Base-by-base conservation (phyloP, 2,797 vertebrate species). In the Rhodeus uyekii region DNA sequence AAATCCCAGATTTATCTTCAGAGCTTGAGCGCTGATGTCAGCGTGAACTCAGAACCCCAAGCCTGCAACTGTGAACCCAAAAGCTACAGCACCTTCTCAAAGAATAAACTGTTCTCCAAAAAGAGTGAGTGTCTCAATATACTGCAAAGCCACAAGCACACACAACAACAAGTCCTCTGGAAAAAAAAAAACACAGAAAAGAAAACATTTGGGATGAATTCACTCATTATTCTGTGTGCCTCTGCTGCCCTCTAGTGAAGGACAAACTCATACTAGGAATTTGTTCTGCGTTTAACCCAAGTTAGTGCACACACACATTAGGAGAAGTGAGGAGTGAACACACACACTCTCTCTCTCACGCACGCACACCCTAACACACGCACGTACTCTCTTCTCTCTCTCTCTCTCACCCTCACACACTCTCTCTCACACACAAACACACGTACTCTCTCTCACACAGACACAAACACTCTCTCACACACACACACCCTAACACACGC, bases 81-180 rank as follows among this genome's bases (percentile, higher is more conserved):
- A 0, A 90, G 90, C 84, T 93, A 93, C 89, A 94, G 91, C 85
- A 88, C 93, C 0, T 83, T 94, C 0, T 95, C 95, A 64, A 96
- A 94, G 71, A 96, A 95, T 50, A 95, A 94, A 1, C 86, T 98
- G 76, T 93, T 98, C 90, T 92, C 94, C 86, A 97, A 96, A 90
- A 98, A 97, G 89, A 98, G 98, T 99, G 90, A 96, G 96, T 87
- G 1, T 1, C 13, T n/a, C 50, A 38, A 44, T 4, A 53, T 3
- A 19, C 38, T 22, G 8, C 24, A 6, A 29, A 71, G 38, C 18
- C 36, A 14, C 63, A 81, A 9, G 44, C 18, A 8, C 18, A 13
- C 60, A 22, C 38, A 8, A 46, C 44, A 58, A 32, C 68, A 50
- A 46, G 53, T 58, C 22, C 58, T 67, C 10, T 4, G 32, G 8